Conservation (phyloP, 2,888 invertebrate genomes). For the Deilephila porcellus region DNA sequence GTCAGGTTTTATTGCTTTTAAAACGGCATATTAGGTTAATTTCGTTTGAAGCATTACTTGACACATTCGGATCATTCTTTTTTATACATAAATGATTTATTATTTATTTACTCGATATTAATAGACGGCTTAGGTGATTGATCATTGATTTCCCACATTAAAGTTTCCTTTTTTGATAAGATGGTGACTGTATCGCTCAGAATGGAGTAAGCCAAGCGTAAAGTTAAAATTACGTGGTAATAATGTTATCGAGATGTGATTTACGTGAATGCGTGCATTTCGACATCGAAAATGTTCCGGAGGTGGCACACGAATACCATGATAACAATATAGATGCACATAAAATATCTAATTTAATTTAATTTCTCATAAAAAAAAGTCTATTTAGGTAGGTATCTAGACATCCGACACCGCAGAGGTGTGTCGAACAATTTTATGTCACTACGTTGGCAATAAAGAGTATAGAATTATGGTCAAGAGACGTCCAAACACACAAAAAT, state of each 20-base stretch:
- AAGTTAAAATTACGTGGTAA: slow-evolving; percentile 10
- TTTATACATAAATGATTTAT: background rate
- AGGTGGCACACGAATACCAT: background rate
- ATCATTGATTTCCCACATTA: slow-evolving; percentile 10
- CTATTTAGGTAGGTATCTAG: slow-evolving; percentile 55
- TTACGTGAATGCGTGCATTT: slow-evolving; percentile 31
- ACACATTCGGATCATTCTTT: background rate
- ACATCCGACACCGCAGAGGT: slow-evolving; percentile 60
- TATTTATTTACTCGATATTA: slow-evolving; percentile 1
- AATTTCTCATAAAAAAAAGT: slow-evolving; percentile 39
- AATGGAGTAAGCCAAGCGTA: background rate
- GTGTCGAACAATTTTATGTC: slow-evolving; percentile 69
- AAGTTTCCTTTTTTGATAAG: slow-evolving; percentile 4
- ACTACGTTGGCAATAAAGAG: slow-evolving; percentile 65
- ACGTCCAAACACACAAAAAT: slow-evolving; percentile 61
- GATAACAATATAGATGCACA: slow-evolving; percentile 32
- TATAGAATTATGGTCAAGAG: slow-evolving; percentile 63
- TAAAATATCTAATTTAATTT: slow-evolving; percentile 44
- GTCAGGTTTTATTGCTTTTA: background rate
- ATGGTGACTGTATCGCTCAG: background rate
- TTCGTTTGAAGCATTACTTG: background rate
- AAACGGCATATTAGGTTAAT: background rate
- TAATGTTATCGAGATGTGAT: slow-evolving; percentile 14
- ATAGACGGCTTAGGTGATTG: background rate
- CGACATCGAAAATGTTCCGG: slow-evolving; percentile 21